A percentile compares a stretch with the other conserved stretches of the same genome.
Conservation (phyloP, 2,888 invertebrate genomes). For the Tupiocoris notatus region DNA sequence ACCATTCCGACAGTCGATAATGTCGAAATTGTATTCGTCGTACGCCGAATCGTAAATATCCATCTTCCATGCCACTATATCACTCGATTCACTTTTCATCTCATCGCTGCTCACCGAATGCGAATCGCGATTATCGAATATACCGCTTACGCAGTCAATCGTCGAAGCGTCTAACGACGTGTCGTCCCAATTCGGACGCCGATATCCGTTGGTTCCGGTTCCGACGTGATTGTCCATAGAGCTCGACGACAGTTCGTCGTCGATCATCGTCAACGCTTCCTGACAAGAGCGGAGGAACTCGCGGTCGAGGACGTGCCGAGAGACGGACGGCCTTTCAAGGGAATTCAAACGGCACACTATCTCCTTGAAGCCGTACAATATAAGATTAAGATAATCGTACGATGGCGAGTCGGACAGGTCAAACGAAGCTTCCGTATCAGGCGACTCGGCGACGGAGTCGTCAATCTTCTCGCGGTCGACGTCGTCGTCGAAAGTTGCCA, state of each 20-base stretch:
- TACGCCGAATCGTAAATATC: slow-evolving; percentile 50
- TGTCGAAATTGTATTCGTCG: slow-evolving; percentile 50
- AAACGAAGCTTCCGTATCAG: slow-evolving; percentile 16
- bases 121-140: not conserved
- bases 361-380: slow-evolving; percentile 28
- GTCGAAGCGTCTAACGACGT: slow-evolving; percentile 8
- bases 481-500: slow-evolving; percentile 37
- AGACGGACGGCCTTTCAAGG: slow-evolving; percentile 14
- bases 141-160: slow-evolving; percentile 30
- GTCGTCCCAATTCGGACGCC: not conserved
- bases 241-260: slow-evolving; percentile 13
- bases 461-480: not conserved
- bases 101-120: slow-evolving; percentile 32
- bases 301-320: slow-evolving; percentile 21
- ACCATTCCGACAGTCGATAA: slow-evolving; percentile 38
- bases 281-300: slow-evolving; percentile 35
- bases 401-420: slow-evolving; percentile 2
- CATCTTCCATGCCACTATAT: slow-evolving; percentile 52
- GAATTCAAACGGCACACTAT: slow-evolving; percentile 31
- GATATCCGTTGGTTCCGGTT: not conserved
- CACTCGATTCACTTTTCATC: slow-evolving; percentile 51
- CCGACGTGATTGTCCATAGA: slow-evolving; percentile 28
- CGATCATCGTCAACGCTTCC: slow-evolving; percentile 12
- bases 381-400: slow-evolving; percentile 23
- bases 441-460: not conserved